A percentile compares a stretch with the other conserved stretches of the same genome.
Conservation (phyloP, 2,888 invertebrate genomes). For the Diaperis boleti region DNA sequence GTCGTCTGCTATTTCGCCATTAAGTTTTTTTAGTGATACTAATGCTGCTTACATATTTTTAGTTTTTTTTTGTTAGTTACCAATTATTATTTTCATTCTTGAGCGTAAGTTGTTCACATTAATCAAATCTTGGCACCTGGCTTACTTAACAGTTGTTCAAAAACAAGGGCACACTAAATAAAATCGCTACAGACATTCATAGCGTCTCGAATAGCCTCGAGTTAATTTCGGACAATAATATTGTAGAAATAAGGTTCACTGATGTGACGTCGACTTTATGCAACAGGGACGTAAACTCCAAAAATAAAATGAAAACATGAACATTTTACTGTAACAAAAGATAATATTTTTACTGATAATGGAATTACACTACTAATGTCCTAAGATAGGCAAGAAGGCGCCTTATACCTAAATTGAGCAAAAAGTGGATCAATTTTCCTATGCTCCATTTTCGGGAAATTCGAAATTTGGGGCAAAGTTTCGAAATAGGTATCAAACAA, state of each 20-base stretch:
- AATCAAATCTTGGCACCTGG: slow-evolving; percentile 80
- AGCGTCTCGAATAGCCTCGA: background rate
- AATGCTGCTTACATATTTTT: too few relatives aligned
- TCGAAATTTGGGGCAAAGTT: slow-evolving; percentile 10
- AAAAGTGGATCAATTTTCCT: slow-evolving; percentile 19
- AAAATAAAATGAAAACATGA: slow-evolving; percentile 13
- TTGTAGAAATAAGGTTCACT: too few relatives aligned
- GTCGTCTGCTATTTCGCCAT: too few relatives aligned
- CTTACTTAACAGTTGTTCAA: slow-evolving; percentile 40
- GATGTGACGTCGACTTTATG: too few relatives aligned
- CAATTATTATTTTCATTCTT: too few relatives aligned
- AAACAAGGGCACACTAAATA: background rate
- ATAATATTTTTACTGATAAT: slow-evolving; percentile 3
- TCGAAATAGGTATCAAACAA: background rate
- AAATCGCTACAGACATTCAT: slow-evolving; percentile 6
- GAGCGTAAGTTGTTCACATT: slow-evolving; percentile 77
- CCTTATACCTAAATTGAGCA: slow-evolving; percentile 25
- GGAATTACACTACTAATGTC: slow-evolving; percentile 8
- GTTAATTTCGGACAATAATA: background rate
- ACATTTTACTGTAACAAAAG: slow-evolving; percentile 16
- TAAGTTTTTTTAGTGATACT: too few relatives aligned
- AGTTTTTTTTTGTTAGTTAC: too few relatives aligned
- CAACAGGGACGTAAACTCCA: background rate
- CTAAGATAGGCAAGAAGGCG: slow-evolving; percentile 1
- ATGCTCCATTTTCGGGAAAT: background rate